These are phyloP conservation scores for Cantharis lateralis DNA, from an alignment of 2,888 invertebrate species.

Conservation along the genomic window DNA sequence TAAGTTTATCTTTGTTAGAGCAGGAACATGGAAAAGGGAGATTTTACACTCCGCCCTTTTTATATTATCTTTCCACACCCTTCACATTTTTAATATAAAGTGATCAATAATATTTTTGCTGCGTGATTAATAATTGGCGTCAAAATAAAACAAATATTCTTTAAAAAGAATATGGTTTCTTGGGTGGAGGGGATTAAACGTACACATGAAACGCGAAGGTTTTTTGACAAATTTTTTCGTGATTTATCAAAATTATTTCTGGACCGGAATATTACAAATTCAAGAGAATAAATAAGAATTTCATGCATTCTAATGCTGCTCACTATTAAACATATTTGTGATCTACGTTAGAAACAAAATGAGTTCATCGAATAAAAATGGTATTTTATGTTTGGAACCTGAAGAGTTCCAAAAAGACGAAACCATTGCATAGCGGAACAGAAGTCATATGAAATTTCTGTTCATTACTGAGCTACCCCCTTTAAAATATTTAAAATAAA, in stretches of 20 bases:
- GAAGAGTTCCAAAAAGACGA: neutral
- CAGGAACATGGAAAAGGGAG: constrained; percentile 8
- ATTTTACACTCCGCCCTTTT: constrained; percentile 18
- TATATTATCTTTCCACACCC: constrained; percentile 13
- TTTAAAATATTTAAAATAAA: too few relatives aligned
- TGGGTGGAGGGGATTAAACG: neutral
- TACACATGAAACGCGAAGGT: too few relatives aligned
- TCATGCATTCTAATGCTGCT: too few relatives aligned
- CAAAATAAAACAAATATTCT: neutral
- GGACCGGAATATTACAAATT: neutral
- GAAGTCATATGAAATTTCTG: too few relatives aligned
- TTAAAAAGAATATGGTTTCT: neutral
- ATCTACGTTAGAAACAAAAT: too few relatives aligned
- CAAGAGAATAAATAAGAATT: too few relatives aligned
- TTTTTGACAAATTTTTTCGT: neutral
- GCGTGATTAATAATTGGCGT: neutral
- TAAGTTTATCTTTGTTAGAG: constrained; percentile 20
- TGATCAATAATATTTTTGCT: neutral
- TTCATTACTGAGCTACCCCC: too few relatives aligned
- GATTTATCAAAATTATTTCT: neutral
- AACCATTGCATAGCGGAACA: too few relatives aligned
- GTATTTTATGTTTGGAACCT: too few relatives aligned
- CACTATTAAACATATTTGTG: too few relatives aligned
- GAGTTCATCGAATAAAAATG: too few relatives aligned
- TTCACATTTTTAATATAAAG: neutral